Base-by-base conservation (phyloP, 2,113 vertebrate genomes). In the Odontesthes bonariensis region DNA sequence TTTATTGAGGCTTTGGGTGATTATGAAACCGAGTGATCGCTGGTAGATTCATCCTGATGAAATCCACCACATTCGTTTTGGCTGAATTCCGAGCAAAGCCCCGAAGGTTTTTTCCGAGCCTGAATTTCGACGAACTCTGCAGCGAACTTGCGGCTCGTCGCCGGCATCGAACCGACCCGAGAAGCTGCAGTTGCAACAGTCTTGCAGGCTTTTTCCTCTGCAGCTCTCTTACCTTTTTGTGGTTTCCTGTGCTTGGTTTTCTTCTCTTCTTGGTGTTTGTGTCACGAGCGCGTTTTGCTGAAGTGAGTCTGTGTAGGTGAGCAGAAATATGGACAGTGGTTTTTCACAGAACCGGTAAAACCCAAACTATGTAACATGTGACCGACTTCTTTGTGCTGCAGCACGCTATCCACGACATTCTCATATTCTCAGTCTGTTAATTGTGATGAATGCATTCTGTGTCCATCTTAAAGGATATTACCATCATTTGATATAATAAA, bases 211-310 rank as follows among this genome's bases (percentile, higher is more conserved):
- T 64, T 23, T 49, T 22, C 53, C 40, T 75, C 35, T 86, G 86
- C 88, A 82, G 9, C 62, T 66, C 16, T 72, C n/a, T n/a, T 3
- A 79, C 65, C 53, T 68, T 10, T 60, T 82, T 75, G 84, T 19
- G 85, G 87, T 86, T 92, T 92, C 86, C 89, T 89, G 87, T 63
- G 42, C 76, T 82, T 73, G 61, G 67, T 78, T 40, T 16, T 32
- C 20, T 69, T 61, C 32, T 79, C 35, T 69, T 67, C 58, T 70
- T 69, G 59, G 61, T 71, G 68, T 85, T 75, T 84, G 35, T 58
- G 35, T 58, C 38, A 61, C 1, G 14, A 60, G 33, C 3, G 8
- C 51, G 33, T 27, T 56, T 61, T 61, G 64, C 67, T n/a, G 8
- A 60, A 70, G 40, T 44, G 32, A 59, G 33, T 54, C 47, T 6